phyloP scores from a whole-genome alignment of 2,797 vertebrate species.

The Sebastes elongatus region DNA sequence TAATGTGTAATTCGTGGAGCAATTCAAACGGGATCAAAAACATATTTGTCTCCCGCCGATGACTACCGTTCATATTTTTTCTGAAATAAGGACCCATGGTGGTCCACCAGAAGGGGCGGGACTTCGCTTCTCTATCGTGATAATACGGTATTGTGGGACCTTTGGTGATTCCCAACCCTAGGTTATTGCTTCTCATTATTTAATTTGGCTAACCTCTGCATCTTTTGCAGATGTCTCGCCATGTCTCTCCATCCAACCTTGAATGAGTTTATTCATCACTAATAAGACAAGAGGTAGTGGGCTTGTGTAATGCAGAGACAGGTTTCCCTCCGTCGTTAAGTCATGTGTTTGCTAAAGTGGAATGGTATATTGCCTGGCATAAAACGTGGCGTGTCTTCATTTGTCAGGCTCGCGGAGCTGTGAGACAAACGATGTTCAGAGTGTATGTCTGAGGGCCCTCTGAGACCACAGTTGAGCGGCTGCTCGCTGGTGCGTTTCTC shows the following conservation, averaged over 20 bases:
- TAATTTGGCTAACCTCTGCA: neutral
- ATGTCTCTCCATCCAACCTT: slow-evolving; percentile 37
- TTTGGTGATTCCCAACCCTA: neutral
- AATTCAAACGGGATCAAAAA: too few relatives aligned
- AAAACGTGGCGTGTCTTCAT: slow-evolving; percentile 78
- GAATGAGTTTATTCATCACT: slow-evolving; percentile 57
- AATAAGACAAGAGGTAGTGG: slow-evolving; percentile 68
- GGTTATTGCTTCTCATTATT: slow-evolving; percentile 17
- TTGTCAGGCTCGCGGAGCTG: slow-evolving; percentile 76
- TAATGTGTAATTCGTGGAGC: too few relatives aligned
- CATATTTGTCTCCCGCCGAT: neutral
- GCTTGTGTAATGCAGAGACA: slow-evolving; percentile 45
- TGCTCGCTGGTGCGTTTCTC: slow-evolving; percentile 86
- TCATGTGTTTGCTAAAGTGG: slow-evolving; percentile 74
- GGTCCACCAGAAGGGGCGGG: neutral
- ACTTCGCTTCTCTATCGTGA: neutral
- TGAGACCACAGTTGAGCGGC: slow-evolving; percentile 82
- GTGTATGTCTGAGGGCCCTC: slow-evolving; percentile 76
- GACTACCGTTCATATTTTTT: neutral
- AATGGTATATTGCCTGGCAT: slow-evolving; percentile 73
- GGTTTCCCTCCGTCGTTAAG: slow-evolving; percentile 71
- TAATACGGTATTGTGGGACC: neutral
- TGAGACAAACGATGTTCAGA: slow-evolving; percentile 74
- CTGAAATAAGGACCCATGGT: neutral
- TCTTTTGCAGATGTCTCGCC: neutral